Base-by-base conservation (phyloP, 2,797 vertebrate species). In the Xenentodon cancila region DNA sequence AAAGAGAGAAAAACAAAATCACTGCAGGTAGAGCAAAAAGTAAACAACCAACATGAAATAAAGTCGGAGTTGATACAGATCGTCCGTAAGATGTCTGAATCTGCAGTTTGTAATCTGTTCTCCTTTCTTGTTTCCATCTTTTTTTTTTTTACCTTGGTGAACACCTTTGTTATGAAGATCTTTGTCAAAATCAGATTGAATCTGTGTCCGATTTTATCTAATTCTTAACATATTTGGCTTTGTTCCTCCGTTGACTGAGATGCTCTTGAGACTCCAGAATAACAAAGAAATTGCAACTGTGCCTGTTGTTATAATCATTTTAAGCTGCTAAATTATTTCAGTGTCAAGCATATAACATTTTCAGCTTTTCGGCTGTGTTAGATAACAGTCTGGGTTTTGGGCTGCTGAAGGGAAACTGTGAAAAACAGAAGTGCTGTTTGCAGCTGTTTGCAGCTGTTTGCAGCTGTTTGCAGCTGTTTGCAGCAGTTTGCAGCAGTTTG, bases 161-260 rank as follows among this genome's bases (percentile, higher is more conserved):
- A 25, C n/a, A 18, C 66, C 34, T 59, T n/a, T 49, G 58, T 45
- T 4, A 22, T 43, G 18, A 58, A 69, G 22, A 25, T 53, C 40
- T 66, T 59, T 51, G 66, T 60, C 55, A 16, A 13, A 49, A 54
- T 54, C 44, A 5, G n/a, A 57, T 53, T 48, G 43, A 18, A 52
- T 44, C 17, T 30, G 32, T 1, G 15, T 17, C 37, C 22, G 18
- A 15, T 21, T 43, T 25, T 34, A 25, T 25, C 25, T 25, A 5
- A 25, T 25, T 25, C 25, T 25, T 25, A 25, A 25, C 3, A 25
- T 25, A 25, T 25, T 25, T 25, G 21, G 16, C 17, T 51, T 16
- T 40, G 37, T 6, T 17, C 18, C 42, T 19, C 7, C 27, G 22
- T 7, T 51, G 16, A 37, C 21, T 18, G 34, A 60, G 19, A 51